phyloP scores from a whole-genome alignment of 1,140 invertebrate species.

The Apis mellifera region DNA sequence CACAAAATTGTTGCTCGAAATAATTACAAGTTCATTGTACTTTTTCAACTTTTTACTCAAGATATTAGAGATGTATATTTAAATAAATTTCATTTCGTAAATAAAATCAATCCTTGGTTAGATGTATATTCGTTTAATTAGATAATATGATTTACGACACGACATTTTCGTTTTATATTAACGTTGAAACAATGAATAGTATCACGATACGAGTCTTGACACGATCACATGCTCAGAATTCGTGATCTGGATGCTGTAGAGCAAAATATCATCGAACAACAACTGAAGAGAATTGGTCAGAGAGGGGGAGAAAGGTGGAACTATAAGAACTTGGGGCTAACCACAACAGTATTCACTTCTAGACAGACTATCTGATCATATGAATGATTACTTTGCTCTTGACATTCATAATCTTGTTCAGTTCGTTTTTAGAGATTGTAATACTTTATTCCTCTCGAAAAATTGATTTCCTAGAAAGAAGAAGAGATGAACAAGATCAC shows the following conservation, averaged over 20 bases:
- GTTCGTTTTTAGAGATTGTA: neutral
- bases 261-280: slow-evolving; percentile 21
- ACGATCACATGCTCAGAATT: slow-evolving; percentile 25
- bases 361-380: slow-evolving; percentile 23
- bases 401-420: neutral
- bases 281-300: slow-evolving; percentile 16
- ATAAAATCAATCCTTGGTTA: too few species aligned
- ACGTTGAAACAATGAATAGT: neutral
- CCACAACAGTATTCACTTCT: slow-evolving; percentile 44
- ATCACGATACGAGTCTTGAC: neutral
- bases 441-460: neutral
- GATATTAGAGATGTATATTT: too few species aligned
- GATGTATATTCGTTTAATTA: too few species aligned
- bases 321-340: slow-evolving; percentile 56
- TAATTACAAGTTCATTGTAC: too few species aligned
- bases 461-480: neutral
- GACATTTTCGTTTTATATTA: too few species aligned
- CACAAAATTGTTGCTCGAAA: too few species aligned
- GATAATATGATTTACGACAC: too few species aligned
- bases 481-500: slow-evolving; percentile 16
- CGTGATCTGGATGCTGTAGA: slow-evolving; percentile 6
- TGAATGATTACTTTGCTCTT: neutral
- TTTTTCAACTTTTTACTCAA: too few species aligned
- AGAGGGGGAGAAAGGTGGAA: slow-evolving; percentile 25
- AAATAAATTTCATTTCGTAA: too few species aligned